phyloP scores from a whole-genome alignment of 2,797 vertebrate genomes.

The Eospalax fontanierii region DNA sequence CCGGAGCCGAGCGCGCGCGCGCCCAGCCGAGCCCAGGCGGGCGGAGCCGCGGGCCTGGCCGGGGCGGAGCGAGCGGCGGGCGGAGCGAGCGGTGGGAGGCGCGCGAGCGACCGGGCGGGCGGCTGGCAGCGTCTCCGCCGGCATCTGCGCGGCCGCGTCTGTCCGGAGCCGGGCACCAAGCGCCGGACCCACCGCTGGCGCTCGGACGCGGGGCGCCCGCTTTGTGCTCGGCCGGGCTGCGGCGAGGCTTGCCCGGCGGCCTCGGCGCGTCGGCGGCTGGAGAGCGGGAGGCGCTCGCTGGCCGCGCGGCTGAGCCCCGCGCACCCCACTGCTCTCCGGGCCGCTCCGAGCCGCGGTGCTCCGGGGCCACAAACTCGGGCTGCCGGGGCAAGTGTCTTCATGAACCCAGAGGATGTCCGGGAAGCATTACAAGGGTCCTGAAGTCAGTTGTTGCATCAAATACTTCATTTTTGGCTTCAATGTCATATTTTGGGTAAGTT shows the following conservation, averaged over 20 bases:
- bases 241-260: slow-evolving; percentile 54
- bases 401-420: slow-evolving; percentile 96
- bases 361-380: slow-evolving; percentile 84
- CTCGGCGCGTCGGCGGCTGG: slow-evolving; percentile 67
- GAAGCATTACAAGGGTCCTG: slow-evolving; percentile 97
- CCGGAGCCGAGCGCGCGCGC: slow-evolving; percentile 68
- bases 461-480: slow-evolving; percentile 99
- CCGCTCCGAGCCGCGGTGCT: slow-evolving; percentile 73
- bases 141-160: slow-evolving; percentile 54
- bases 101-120: slow-evolving; percentile 65
- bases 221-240: slow-evolving; percentile 26
- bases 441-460: slow-evolving; percentile 99
- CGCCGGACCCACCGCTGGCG: background rate
- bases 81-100: slow-evolving; percentile 57
- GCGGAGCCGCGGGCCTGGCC: slow-evolving; percentile 50
- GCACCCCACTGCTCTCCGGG: background rate
- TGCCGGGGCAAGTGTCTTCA: slow-evolving; percentile 87
- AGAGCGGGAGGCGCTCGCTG: slow-evolving; percentile 68
- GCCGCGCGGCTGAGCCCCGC: slow-evolving; percentile 35
- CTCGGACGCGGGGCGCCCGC: slow-evolving; percentile 46
- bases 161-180: background rate
- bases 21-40: no score
- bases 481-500: slow-evolving; percentile 99
- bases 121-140: slow-evolving; percentile 55
- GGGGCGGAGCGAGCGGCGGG: slow-evolving; percentile 49